Conservation (phyloP, 2,888 invertebrate genomes). For the Drosophila yooni region DNA sequence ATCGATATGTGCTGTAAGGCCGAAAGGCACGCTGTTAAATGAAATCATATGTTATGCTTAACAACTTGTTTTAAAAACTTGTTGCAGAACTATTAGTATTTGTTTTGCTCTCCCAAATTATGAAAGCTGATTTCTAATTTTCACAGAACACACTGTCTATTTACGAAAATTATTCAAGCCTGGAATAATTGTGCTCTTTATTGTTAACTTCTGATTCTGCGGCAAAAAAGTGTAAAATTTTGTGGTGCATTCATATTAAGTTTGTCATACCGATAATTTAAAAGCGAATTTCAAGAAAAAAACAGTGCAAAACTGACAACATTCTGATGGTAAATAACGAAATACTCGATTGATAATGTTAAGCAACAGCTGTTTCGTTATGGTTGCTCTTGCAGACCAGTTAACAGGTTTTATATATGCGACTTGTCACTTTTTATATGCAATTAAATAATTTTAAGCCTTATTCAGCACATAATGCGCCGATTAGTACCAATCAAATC, state of each 20-base stretch:
- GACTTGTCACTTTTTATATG: not conserved
- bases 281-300: not conserved
- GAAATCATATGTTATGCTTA: not conserved
- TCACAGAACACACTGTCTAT: not conserved
- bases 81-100: not conserved
- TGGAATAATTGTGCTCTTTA: not conserved
- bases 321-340: not conserved
- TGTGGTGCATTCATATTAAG: not conserved
- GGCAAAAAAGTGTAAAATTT: not conserved
- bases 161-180: not conserved
- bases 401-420: not conserved
- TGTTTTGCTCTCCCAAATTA: not conserved
- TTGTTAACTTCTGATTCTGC: not conserved
- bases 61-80: not conserved
- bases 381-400: not conserved
- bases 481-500: not conserved
- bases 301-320: not conserved
- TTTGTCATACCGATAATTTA: not conserved
- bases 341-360: not conserved
- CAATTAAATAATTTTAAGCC: not conserved
- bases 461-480: not conserved
- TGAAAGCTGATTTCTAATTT: not conserved
- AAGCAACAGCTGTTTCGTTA: constrained; percentile 1
- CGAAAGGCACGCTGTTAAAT: not conserved
- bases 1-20: not conserved